Percentiles rank a stretch among this genome's conserved stretches.
Evolutionary conservation across 1,140 invertebrate genomes (phyloP).

Genomic region (Anastrepha obliqua): DNA sequence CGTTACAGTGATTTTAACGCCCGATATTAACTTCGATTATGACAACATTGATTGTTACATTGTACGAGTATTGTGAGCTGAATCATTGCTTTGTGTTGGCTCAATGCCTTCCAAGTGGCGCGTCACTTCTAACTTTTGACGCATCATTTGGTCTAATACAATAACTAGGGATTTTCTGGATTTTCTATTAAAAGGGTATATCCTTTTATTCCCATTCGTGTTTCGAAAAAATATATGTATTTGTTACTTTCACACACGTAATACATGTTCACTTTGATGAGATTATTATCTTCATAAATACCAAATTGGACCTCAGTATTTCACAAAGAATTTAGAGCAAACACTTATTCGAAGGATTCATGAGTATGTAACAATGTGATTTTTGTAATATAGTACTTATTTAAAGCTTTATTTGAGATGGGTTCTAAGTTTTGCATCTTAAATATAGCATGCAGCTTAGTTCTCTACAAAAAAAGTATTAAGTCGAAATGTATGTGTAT

Average conservation of each 20-base stretch:
- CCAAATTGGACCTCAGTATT: neutral
- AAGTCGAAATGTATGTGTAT: neutral
- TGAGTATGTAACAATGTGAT: too few relatives aligned
- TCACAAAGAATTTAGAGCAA: neutral
- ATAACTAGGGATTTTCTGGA: conserved; percentile 24
- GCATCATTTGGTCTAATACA: conserved; percentile 46
- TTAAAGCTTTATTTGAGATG: too few relatives aligned
- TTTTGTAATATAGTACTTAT: too few relatives aligned
- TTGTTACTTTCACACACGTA: neutral
- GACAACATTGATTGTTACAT: conserved; percentile 53
- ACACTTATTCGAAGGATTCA: too few relatives aligned
- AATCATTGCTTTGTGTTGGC: conserved; percentile 40
- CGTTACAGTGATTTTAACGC: conserved; percentile 56
- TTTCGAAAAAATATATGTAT: neutral
- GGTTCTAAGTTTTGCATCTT: too few relatives aligned
- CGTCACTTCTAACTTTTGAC: conserved; percentile 35
- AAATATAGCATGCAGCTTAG: too few relatives aligned
- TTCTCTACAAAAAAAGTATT: too few relatives aligned
- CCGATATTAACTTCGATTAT: conserved; percentile 56
- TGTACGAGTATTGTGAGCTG: conserved; percentile 41
- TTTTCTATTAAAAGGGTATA: conserved; percentile 2
- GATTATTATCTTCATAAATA: conserved; percentile 17
- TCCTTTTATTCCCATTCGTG: conserved; percentile 7
- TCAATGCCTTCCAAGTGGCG: conserved; percentile 24
- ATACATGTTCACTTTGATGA: conserved; percentile 17